Evolutionary conservation across 2,888 invertebrate genomes (phyloP).

Genomic region (Agonopterix subpropinquella): DNA sequence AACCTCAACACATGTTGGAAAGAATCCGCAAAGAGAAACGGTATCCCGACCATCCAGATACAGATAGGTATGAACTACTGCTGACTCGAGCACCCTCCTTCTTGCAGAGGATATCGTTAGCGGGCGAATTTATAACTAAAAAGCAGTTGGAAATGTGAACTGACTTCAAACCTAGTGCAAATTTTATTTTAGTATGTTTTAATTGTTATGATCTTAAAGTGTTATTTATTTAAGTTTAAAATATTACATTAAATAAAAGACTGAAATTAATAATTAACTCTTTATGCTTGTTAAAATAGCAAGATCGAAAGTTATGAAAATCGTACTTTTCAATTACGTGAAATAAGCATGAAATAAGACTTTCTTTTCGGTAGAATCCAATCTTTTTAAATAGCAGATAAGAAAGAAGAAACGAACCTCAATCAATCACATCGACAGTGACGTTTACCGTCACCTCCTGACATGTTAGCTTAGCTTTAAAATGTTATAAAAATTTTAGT

Average conservation of each 20-base stretch:
- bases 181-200: not conserved
- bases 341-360: no score
- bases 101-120: slow-evolving; percentile 83
- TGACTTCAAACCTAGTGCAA: not conserved
- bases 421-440: not conserved
- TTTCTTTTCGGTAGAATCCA: no score
- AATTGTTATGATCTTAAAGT: no score
- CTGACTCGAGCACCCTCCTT: slow-evolving; percentile 89
- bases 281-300: no score
- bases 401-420: not conserved
- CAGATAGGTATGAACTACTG: slow-evolving; percentile 79
- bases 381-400: not conserved
- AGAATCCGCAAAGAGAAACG: slow-evolving; percentile 79
- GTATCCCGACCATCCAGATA: slow-evolving; percentile 77
- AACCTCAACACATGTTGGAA: slow-evolving; percentile 83
- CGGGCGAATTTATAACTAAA: slow-evolving; percentile 82
- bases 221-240: not conserved
- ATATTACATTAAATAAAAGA: not conserved
- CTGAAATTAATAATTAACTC: not conserved
- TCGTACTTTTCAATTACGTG: no score
- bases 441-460: no score
- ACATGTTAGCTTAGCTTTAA: not conserved
- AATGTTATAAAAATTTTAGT: slow-evolving; percentile 35
- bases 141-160: slow-evolving; percentile 53
- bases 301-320: no score